Conservation (phyloP, 2,797 vertebrate species). For the Anomalospiza imberbis region DNA sequence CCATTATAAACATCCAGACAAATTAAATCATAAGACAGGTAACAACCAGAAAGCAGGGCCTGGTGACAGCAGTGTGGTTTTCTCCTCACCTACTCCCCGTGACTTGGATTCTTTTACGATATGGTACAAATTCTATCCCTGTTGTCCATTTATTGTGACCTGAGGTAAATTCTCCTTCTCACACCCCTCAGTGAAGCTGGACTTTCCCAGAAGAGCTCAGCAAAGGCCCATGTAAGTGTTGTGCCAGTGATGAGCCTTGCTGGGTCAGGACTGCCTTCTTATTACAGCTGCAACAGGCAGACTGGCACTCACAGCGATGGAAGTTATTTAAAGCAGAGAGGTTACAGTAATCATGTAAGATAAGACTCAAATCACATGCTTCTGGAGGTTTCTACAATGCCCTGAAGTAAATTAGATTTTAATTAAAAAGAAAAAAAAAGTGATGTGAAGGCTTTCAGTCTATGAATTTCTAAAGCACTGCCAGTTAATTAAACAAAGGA, state of each 20-base stretch:
- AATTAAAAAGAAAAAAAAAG: slow-evolving; percentile 11
- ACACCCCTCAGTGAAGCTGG: not conserved
- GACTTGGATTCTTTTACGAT: not conserved
- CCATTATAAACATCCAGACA: not conserved
- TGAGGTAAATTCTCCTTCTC: not conserved
- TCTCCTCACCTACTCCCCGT: not conserved
- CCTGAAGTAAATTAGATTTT: slow-evolving; percentile 58
- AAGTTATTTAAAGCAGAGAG: not conserved
- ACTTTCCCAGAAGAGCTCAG: not conserved
- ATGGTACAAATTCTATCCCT: not conserved
- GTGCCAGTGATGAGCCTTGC: not conserved
- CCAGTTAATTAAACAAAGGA: slow-evolving; percentile 37
- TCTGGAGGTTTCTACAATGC: slow-evolving; percentile 33
- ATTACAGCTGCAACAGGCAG: not conserved
- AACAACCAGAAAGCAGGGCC: not conserved
- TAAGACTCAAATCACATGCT: slow-evolving; percentile 13
- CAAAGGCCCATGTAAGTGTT: not conserved
- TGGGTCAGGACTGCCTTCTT: not conserved
- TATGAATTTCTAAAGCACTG: slow-evolving; percentile 1
- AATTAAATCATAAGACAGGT: not conserved
- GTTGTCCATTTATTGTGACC: not conserved
- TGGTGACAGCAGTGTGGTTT: not conserved
- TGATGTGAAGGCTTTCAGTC: not conserved
- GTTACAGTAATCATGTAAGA: slow-evolving; percentile 9
- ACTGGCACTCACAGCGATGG: not conserved